Percentiles rank a stretch among this genome's conserved stretches.
Conservation (phyloP, 2,888 invertebrate species). For the Acrocyrtus sp. region DNA sequence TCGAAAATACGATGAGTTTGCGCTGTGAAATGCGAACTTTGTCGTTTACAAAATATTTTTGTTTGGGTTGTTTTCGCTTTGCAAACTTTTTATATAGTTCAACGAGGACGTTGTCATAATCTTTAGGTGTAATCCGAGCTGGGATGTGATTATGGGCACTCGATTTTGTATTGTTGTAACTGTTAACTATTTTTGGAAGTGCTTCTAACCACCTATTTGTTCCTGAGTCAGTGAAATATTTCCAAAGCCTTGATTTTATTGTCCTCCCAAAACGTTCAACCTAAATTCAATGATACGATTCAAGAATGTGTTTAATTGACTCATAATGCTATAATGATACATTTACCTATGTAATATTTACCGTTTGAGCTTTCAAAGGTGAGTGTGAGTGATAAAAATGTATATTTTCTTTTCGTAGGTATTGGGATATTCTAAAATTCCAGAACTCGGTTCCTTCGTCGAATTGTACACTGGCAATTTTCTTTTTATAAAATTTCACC, state of each 20-base stretch:
- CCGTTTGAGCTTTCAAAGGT: background rate
- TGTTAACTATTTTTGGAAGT: background rate
- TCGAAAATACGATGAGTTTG: no score
- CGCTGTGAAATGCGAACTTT: no score
- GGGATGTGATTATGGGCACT: background rate
- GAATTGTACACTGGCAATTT: background rate
- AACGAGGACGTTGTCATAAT: background rate
- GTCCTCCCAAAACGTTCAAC: background rate
- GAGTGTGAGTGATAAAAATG: background rate
- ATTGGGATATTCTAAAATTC: background rate
- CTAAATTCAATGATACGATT: no score
- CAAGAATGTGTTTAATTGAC: no score
- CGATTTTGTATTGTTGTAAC: background rate
- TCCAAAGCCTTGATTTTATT: background rate
- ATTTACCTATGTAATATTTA: no score
- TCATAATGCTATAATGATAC: no score
- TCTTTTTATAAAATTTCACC: background rate
- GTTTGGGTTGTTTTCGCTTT: background rate
- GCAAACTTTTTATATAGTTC: background rate
- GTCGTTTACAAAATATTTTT: no score
- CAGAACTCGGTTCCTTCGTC: background rate
- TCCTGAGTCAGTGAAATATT: background rate
- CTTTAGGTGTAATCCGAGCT: background rate
- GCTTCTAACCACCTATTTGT: background rate
- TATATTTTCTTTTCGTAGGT: background rate